Conservation (phyloP, 2,888 invertebrate genomes). For the Corbicula japonica region DNA sequence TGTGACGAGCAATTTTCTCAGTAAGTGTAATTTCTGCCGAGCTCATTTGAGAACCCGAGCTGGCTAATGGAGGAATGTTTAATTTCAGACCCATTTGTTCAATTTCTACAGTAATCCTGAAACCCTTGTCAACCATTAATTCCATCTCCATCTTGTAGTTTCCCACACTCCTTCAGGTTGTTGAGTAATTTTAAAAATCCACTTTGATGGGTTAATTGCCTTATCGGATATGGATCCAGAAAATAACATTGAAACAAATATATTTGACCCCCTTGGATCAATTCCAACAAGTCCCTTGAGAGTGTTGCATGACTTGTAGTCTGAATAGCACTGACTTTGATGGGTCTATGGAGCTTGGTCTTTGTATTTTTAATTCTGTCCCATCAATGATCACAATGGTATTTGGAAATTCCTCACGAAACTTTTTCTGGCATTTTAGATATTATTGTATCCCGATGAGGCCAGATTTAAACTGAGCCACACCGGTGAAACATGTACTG, state of each 20-base stretch:
- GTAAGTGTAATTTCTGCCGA: slow-evolving; percentile 26
- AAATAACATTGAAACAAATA: slow-evolving; percentile 37
- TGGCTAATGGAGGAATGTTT: slow-evolving; percentile 43
- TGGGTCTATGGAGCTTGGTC: slow-evolving; percentile 35
- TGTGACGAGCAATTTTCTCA: slow-evolving; percentile 37
- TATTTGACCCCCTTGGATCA: slow-evolving; percentile 47
- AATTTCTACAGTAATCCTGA: slow-evolving; percentile 36
- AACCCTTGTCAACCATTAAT: slow-evolving; percentile 57
- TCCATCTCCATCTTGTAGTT: slow-evolving; percentile 23
- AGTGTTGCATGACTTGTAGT: slow-evolving; percentile 43
- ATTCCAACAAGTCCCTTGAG: slow-evolving; percentile 45
- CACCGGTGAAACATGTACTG: slow-evolving; percentile 38
- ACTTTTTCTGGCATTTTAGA: slow-evolving; percentile 42
- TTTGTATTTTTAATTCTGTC: slow-evolving; percentile 53
- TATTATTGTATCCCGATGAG: slow-evolving; percentile 45
- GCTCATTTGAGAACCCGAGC: slow-evolving; percentile 24
- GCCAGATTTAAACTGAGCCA: slow-evolving; percentile 39
- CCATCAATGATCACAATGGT: slow-evolving; percentile 52
- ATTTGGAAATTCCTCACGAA: slow-evolving; percentile 45
- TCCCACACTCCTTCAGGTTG: slow-evolving; percentile 6
- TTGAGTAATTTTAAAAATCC: slow-evolving; percentile 2
- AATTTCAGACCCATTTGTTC: slow-evolving; percentile 36
- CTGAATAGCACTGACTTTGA: slow-evolving; percentile 44
- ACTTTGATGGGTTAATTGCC: slow-evolving; percentile 7
- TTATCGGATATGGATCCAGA: slow-evolving; percentile 35